A percentile compares a stretch with the other conserved stretches of the same genome.
Evolutionary conservation across 2,797 vertebrate species (phyloP).

Genomic region (Pempheris klunzingeri): DNA sequence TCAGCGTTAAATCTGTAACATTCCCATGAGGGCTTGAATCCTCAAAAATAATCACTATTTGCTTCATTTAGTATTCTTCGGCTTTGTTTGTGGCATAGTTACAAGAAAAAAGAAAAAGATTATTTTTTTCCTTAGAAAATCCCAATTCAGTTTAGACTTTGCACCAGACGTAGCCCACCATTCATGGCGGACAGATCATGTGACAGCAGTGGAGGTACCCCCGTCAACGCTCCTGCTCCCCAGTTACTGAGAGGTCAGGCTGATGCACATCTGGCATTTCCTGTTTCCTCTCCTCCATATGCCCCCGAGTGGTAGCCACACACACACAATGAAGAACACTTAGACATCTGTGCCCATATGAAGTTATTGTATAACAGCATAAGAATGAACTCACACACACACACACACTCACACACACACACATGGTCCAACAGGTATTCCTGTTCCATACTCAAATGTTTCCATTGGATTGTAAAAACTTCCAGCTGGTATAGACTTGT

Average conservation of each 20-base stretch:
- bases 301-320: conserved; percentile 58
- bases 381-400: conserved; percentile 28
- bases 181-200: conserved; percentile 39
- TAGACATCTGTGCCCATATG: conserved; percentile 53
- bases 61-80: conserved; percentile 38
- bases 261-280: conserved; percentile 85
- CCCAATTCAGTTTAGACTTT: conserved; percentile 49
- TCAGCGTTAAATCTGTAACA: conserved; percentile 25
- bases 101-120: conserved; percentile 25
- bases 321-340: conserved; percentile 32
- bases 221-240: conserved; percentile 41
- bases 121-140: conserved; percentile 58
- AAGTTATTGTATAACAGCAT: conserved; percentile 51
- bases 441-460: conserved; percentile 59
- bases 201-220: conserved; percentile 60
- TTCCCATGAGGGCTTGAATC: conserved; percentile 14
- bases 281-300: conserved; percentile 77
- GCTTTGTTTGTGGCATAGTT: conserved; percentile 19
- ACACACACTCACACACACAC: conserved; percentile 2
- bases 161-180: not conserved
- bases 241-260: conserved; percentile 74
- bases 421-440: conserved; percentile 51
- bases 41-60: conserved; percentile 8
- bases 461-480: conserved; percentile 64
- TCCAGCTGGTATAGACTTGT: conserved; percentile 56